Conservation (phyloP, 2,797 vertebrate genomes). For the Steatocranus sp. region DNA sequence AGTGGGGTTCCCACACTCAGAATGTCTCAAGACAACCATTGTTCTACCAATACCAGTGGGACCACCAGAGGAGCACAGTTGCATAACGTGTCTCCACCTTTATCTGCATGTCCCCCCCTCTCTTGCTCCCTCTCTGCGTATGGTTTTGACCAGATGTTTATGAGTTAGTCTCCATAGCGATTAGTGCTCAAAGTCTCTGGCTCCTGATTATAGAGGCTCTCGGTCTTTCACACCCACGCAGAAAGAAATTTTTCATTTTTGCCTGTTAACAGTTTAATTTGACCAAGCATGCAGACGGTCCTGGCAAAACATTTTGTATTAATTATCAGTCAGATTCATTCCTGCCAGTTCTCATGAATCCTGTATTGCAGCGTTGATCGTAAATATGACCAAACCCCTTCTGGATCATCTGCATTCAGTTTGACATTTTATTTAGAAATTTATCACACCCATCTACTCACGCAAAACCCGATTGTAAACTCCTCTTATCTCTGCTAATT, state of each 20-base stretch:
- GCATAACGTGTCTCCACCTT: constrained; percentile 16
- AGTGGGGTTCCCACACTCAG: neutral
- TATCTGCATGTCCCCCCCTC: neutral
- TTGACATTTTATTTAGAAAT: neutral
- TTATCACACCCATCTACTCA: neutral
- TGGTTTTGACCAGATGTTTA: constrained; percentile 38
- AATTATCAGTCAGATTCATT: neutral
- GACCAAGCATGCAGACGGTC: neutral
- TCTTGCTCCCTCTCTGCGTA: neutral
- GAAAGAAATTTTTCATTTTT: neutral
- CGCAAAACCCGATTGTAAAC: neutral
- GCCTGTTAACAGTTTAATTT: neutral
- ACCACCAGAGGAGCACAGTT: constrained; percentile 34
- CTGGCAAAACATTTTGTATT: neutral
- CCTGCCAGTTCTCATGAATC: neutral
- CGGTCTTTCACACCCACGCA: neutral
- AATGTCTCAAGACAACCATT: constrained; percentile 12
- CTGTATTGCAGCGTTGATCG: neutral
- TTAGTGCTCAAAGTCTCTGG: constrained; percentile 12
- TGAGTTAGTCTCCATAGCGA: constrained; percentile 11
- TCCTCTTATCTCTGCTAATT: neutral
- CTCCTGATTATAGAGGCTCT: neutral
- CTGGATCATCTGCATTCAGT: neutral
- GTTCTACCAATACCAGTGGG: constrained; percentile 8
- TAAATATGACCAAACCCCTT: neutral